Percentiles rank a stretch among this genome's conserved stretches.
These are phyloP conservation scores for Lycophotia porphyrea DNA, from an alignment of 2,888 invertebrate species.

Conservation along the genomic window DNA sequence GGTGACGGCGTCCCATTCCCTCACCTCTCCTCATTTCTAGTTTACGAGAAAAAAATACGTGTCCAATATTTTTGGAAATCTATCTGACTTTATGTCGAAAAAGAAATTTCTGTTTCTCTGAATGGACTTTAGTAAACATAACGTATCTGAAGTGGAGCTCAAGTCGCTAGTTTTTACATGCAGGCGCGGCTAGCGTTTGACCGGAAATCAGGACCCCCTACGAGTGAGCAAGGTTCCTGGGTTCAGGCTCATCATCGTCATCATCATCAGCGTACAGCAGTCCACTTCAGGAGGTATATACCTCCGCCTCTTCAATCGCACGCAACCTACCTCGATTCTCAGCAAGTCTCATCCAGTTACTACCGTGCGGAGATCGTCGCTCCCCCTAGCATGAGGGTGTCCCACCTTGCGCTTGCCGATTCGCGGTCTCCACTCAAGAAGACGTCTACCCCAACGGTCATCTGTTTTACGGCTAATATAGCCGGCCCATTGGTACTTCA, in stretches of 20 bases:
- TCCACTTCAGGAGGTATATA: neutral
- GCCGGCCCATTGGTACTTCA: neutral
- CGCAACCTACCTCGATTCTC: neutral
- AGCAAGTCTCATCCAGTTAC: neutral
- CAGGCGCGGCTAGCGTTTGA: neutral
- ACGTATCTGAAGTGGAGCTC: neutral
- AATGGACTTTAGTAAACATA: neutral
- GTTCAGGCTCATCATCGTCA: no score
- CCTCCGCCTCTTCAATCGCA: neutral
- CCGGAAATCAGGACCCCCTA: neutral
- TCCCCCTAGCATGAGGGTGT: neutral
- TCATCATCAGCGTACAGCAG: neutral
- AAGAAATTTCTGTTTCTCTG: slow-evolving; percentile 3
- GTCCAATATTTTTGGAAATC: no score
- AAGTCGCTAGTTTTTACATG: neutral
- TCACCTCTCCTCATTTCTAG: no score
- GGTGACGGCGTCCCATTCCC: no score
- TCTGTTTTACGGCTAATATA: neutral
- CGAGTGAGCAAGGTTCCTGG: neutral
- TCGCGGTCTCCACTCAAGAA: neutral
- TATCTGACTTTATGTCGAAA: neutral
- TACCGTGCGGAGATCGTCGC: neutral
- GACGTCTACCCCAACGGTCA: neutral
- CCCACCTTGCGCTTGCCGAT: neutral
- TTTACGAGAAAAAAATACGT: no score